Conservation (phyloP, 1,140 invertebrate genomes). For the Acromyrmex echinatior region DNA sequence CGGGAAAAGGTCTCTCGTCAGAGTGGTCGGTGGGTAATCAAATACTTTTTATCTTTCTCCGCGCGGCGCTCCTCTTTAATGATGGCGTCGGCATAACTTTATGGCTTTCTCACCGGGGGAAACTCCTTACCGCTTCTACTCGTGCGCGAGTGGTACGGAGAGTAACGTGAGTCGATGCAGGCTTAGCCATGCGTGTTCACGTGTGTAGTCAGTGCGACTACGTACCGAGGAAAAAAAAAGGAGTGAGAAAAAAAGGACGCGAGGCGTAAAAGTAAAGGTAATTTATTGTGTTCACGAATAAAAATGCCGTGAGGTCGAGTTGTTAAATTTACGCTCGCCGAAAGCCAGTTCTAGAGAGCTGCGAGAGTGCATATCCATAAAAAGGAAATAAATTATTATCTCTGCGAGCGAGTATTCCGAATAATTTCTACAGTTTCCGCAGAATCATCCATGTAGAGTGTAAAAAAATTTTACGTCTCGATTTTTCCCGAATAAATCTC, state of each 20-base stretch:
- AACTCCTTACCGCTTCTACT: too few species aligned
- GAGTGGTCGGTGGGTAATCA: slow-evolving; percentile 64
- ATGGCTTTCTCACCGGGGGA: too few species aligned
- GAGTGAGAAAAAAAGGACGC: neutral
- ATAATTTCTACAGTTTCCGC: slow-evolving; percentile 26
- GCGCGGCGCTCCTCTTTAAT: slow-evolving; percentile 58
- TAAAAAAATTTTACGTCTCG: slow-evolving; percentile 2
- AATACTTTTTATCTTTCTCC: slow-evolving; percentile 64
- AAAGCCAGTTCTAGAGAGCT: slow-evolving; percentile 37
- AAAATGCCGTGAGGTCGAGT: slow-evolving; percentile 54
- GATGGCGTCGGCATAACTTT: slow-evolving; percentile 65
- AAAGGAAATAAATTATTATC: slow-evolving; percentile 55
- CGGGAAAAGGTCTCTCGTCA: slow-evolving; percentile 62
- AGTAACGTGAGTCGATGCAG: slow-evolving; percentile 33
- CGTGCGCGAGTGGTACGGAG: slow-evolving; percentile 23
- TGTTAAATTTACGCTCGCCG: slow-evolving; percentile 60
- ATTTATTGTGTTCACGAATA: slow-evolving; percentile 59
- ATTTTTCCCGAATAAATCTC: slow-evolving; percentile 12
- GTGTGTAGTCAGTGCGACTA: slow-evolving; percentile 27
- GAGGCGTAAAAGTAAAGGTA: slow-evolving; percentile 56
- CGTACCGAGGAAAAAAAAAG: neutral
- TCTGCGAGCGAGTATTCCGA: slow-evolving; percentile 25
- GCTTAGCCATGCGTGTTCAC: slow-evolving; percentile 41
- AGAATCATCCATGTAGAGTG: neutral
- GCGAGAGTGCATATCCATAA: slow-evolving; percentile 18